These are phyloP conservation scores for Aldabrachelys gigantea DNA, from an alignment of 2,113 vertebrate genomes.

Conservation along the genomic window DNA sequence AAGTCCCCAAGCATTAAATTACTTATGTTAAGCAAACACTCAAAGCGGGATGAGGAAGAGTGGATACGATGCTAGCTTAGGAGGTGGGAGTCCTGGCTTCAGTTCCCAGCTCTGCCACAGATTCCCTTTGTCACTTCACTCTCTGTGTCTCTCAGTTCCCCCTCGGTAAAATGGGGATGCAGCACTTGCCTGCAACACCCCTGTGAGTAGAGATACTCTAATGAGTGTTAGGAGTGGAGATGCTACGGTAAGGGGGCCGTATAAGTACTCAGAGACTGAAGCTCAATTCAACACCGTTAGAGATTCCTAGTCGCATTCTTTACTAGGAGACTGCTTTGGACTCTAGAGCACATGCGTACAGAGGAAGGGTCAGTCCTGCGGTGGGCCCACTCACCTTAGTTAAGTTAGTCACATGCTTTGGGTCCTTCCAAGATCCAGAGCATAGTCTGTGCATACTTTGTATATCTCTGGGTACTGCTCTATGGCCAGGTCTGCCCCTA, in stretches of 20 bases:
- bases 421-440: no score
- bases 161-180: neutral
- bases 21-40: neutral
- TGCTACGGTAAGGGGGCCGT: neutral
- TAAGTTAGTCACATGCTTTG: no score
- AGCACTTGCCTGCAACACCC: neutral
- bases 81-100: neutral
- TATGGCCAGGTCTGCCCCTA: no score
- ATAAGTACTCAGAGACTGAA: neutral
- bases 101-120: neutral
- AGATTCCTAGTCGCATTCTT: neutral
- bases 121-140: fast-evolving
- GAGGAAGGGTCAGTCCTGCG: no score
- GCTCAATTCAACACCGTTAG: neutral
- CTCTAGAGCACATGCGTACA: no score
- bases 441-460: no score
- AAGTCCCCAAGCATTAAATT: neutral
- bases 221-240: neutral
- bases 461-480: no score
- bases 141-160: neutral
- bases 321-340: neutral
- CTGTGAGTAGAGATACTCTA: neutral
- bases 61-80: neutral
- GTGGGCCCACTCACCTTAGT: no score
- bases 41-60: neutral